Evolutionary conservation across 2,888 invertebrate genomes (phyloP), one percentile per base, ranked within the genome.

Genomic region (Furcula furcula): DNA sequence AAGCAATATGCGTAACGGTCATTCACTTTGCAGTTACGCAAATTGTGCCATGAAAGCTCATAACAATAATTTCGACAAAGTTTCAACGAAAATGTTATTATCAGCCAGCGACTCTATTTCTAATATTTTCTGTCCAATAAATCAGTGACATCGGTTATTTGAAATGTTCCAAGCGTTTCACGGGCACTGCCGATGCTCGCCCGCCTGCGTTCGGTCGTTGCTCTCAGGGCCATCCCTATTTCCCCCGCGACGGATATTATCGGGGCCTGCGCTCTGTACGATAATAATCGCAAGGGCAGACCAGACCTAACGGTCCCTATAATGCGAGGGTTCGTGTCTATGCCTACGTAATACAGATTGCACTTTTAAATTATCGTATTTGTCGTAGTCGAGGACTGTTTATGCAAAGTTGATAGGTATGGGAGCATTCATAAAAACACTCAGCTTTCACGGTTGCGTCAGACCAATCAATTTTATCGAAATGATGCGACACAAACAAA

Each of bases 251-350:
- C 64, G 67, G 68, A 70, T 75, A 67, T 67, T 70, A 74, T 72
- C 75, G 56, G 57, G 53, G 55, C 49, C 52, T 45, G 53, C 60
- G 59, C 59, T 58, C 61, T 57, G 42, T 48, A 54, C 62, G 71
- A 75, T 76, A 67, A 71, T 76, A 71, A 76, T 74, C 74, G 61
- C 70, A 61, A 68, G 73, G 73, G 65, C 68, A 67, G 59, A 58
- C 62, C 68, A 67, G 59, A 58, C 62, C 70, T 73, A 73, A 70
- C 72, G 73, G 66, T 64, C 58, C 53, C 57, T 58, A 57, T 68
- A 66, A 65, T 65, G 59, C 51, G 64, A 65, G 67, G 68, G 65
- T 58, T 61, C 64, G 53, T 56, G 53, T 51, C 53, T 50, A 51
- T 44, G 42, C 40, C 44, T 54, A 40, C 40, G 62, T 55, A 54